These are phyloP conservation scores for Python bivittatus DNA, from an alignment of 2,113 vertebrate genomes.

Conservation along the genomic window DNA sequence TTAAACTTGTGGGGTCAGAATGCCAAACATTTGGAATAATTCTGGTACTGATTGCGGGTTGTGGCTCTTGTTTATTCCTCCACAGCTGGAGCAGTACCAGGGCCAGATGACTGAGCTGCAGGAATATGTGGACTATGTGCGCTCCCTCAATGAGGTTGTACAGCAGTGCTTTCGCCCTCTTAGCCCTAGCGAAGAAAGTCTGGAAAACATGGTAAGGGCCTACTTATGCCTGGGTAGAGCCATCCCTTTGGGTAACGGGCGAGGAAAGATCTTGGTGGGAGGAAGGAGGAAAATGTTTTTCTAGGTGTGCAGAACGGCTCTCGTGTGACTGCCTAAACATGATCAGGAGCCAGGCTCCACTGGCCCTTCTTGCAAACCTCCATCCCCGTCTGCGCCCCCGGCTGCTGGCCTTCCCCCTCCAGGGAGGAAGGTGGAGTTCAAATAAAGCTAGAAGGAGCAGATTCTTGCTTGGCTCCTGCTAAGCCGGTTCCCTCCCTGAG, in stretches of 20 bases:
- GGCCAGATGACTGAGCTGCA: conserved; percentile 61
- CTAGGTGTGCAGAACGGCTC: not conserved
- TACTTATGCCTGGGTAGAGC: rapidly evolving
- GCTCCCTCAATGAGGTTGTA: conserved; percentile 71
- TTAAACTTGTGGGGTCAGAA: not conserved
- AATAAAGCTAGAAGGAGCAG: not conserved
- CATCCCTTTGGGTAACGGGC: not conserved
- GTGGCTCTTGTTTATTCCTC: not conserved
- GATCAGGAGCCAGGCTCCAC: not conserved
- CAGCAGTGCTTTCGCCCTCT: conserved; percentile 60
- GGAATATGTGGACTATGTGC: conserved; percentile 69
- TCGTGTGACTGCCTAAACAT: rapidly evolving
- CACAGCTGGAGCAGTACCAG: conserved; percentile 73
- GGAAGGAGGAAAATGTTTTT: rapidly evolving
- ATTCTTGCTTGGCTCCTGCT: not conserved
- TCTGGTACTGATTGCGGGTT: not conserved
- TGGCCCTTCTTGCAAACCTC: not conserved
- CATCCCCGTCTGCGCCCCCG: not conserved
- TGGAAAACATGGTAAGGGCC: conserved; percentile 74
- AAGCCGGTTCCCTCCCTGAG: no score
- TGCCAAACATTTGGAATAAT: not conserved
- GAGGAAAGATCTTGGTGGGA: not conserved
- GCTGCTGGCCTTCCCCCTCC: not conserved
- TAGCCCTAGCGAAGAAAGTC: conserved; percentile 54
- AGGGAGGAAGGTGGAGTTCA: not conserved